Conservation (phyloP, 1,140 invertebrate genomes). For the Zaprionus inermis region DNA sequence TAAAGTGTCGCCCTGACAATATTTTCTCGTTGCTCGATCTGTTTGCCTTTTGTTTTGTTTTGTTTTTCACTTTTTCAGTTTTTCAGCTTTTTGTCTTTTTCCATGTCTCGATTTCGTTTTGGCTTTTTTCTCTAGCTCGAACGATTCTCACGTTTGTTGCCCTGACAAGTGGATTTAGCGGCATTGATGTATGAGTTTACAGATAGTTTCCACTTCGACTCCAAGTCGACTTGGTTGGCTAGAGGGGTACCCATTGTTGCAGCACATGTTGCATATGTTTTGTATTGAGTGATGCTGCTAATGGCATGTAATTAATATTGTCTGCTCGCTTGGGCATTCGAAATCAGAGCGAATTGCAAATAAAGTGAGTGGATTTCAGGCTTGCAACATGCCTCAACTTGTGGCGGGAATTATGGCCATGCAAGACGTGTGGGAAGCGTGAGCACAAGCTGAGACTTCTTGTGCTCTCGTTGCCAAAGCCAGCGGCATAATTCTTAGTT, state of each 20-base stretch:
- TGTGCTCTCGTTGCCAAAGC: neutral
- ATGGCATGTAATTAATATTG: constrained; percentile 74
- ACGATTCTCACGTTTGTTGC: constrained; percentile 79
- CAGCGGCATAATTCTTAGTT: neutral
- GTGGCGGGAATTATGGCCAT: constrained; percentile 7
- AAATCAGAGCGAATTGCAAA: constrained; percentile 37
- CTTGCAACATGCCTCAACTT: constrained; percentile 17
- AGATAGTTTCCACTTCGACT: constrained; percentile 72
- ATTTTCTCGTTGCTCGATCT: constrained; percentile 70
- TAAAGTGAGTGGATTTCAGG: constrained; percentile 34
- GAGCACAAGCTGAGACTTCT: neutral
- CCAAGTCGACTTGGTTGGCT: neutral
- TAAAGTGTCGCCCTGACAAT: constrained; percentile 77
- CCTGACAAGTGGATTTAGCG: constrained; percentile 81
- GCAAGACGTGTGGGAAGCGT: neutral
- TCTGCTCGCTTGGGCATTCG: constrained; percentile 14
- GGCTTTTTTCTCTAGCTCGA: constrained; percentile 27
- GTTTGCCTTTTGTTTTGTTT: constrained; percentile 64
- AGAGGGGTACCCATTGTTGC: constrained; percentile 7
- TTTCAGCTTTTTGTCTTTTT: constrained; percentile 30
- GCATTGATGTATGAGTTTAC: constrained; percentile 79
- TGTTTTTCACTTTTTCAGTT: constrained; percentile 17
- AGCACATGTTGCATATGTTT: constrained; percentile 63
- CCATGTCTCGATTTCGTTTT: constrained; percentile 44
- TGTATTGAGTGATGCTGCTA: constrained; percentile 77